phyloP scores from a whole-genome alignment of 2,797 vertebrate species.

The Pteropus rufus region DNA sequence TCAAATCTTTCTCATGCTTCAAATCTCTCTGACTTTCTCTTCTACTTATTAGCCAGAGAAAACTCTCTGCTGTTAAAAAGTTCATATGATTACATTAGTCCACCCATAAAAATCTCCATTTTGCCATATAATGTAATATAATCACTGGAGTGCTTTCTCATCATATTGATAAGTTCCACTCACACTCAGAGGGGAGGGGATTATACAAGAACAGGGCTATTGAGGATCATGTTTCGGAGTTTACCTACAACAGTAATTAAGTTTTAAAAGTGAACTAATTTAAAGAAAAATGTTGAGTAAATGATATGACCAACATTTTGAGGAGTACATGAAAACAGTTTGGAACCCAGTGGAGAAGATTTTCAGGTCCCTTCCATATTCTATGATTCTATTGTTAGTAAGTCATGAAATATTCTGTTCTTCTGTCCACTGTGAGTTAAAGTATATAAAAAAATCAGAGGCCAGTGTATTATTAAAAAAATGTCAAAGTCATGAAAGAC shows the following conservation, averaged over 20 bases:
- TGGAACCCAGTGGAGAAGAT: conserved; percentile 1
- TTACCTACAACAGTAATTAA: neutral
- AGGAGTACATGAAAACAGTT: neutral
- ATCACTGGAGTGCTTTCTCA: neutral
- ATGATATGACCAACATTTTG: neutral
- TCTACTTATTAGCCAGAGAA: neutral
- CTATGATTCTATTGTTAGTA: neutral
- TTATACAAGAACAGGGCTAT: neutral
- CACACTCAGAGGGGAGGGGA: neutral
- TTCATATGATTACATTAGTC: neutral
- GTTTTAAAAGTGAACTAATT: conserved; percentile 23
- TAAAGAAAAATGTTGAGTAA: conserved; percentile 3
- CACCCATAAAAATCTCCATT: neutral
- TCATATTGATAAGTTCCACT: neutral
- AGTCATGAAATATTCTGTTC: neutral
- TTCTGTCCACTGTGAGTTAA: neutral
- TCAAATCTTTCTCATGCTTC: neutral
- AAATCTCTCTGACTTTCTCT: neutral
- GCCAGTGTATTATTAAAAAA: neutral
- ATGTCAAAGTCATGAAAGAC: neutral
- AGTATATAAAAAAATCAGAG: neutral
- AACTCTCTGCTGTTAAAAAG: neutral
- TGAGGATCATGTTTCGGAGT: neutral
- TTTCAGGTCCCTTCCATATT: neutral
- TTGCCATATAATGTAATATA: neutral